phyloP scores from a whole-genome alignment of 2,888 invertebrate species.

The Rotaria sp. region DNA sequence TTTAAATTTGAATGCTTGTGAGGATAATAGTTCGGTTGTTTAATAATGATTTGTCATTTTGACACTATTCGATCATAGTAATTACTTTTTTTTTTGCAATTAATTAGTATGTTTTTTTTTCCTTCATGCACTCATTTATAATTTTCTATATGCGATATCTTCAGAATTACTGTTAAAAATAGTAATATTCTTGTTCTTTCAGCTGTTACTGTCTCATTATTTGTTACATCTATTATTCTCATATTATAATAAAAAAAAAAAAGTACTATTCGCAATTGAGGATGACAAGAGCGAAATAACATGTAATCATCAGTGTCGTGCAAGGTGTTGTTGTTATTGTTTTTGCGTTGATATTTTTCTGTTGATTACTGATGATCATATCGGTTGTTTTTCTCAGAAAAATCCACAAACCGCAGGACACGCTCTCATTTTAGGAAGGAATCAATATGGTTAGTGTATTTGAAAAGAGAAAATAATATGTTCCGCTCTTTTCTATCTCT shows the following conservation, averaged over 20 bases:
- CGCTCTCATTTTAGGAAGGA: not conserved
- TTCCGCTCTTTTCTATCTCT: not conserved
- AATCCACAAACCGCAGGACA: not conserved
- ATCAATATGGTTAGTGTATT: not conserved
- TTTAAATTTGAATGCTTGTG: not conserved
- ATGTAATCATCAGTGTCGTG: not conserved
- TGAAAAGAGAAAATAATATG: not conserved
- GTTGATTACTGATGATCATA: not conserved
- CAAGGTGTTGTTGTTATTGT: not conserved
- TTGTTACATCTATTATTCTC: not conserved
- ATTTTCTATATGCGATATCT: too few species aligned
- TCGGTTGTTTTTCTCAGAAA: not conserved
- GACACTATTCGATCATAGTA: not conserved
- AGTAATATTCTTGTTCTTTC: not conserved
- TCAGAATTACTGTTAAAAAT: too few species aligned
- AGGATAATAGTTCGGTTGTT: not conserved
- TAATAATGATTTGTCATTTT: not conserved
- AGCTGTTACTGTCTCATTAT: not conserved
- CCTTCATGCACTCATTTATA: too few species aligned
- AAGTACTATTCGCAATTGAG: not conserved
- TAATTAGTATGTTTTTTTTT: not conserved
- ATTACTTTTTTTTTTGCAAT: not conserved
- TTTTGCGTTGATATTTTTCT: not conserved
- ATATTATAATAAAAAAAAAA: not conserved
- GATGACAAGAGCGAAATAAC: not conserved